phyloP scores from a whole-genome alignment of 2,113 vertebrate species.

The Thalassarche chlororhynchos region DNA sequence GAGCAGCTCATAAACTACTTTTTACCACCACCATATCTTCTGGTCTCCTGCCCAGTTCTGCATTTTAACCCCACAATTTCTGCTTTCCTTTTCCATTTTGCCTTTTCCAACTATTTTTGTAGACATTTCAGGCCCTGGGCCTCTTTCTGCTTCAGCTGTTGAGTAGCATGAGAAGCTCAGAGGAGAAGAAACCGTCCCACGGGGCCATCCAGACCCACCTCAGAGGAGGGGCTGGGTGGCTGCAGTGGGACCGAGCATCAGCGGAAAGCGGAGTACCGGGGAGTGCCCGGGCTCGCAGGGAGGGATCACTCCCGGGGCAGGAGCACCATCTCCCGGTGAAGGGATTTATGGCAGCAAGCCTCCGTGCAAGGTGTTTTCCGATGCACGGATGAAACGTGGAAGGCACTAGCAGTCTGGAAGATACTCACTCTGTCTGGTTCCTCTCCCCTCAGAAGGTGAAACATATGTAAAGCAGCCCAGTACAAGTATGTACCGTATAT shows the following conservation, averaged over 20 bases:
- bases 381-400: neutral
- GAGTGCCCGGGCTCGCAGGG: accelerated
- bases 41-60: neutral
- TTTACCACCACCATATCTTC: neutral
- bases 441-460: neutral
- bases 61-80: neutral
- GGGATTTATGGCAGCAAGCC: neutral
- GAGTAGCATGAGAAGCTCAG: neutral
- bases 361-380: accelerated
- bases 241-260: neutral
- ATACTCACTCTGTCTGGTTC: neutral
- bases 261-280: accelerated
- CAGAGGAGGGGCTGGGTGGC: neutral
- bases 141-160: neutral
- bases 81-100: neutral
- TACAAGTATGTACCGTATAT: neutral
- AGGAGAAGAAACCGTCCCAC: neutral
- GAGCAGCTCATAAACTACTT: neutral
- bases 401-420: neutral
- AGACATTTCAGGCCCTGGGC: neutral
- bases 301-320: neutral
- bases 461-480: neutral
- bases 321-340: conserved; percentile 60
- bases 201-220: neutral
- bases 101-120: neutral